Evolutionary conservation across 2,888 invertebrate species (phyloP).

Genomic region (Eurytoma californica): DNA sequence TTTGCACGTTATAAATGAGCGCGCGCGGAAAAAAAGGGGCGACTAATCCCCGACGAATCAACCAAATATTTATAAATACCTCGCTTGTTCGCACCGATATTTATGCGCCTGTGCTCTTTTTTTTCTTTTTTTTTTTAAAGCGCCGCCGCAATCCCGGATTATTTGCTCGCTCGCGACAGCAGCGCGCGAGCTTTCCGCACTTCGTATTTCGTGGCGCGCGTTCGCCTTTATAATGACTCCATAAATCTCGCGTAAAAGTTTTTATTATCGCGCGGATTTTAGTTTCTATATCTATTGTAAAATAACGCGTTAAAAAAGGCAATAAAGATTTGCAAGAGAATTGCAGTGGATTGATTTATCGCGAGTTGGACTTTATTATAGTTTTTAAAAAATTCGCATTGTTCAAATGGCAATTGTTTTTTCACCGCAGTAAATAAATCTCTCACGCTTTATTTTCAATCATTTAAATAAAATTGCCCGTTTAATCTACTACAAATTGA

Average conservation of each 20-base stretch:
- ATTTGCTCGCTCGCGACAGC: conserved; percentile 18
- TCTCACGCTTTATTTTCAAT: no score
- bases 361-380: not conserved
- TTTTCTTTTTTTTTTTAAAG: not conserved
- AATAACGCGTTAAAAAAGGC: conserved; percentile 29
- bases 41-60: conserved; percentile 44
- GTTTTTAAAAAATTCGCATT: conserved; percentile 6
- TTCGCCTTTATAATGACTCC: conserved; percentile 32
- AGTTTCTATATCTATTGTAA: conserved; percentile 29
- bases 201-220: conserved; percentile 21
- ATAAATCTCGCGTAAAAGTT: conserved; percentile 50
- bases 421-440: no score
- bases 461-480: no score
- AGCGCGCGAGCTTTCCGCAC: conserved; percentile 13
- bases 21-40: not conserved
- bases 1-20: conserved; percentile 18
- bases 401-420: not conserved
- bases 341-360: conserved; percentile 20
- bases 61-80: conserved; percentile 49
- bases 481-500: no score
- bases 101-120: conserved; percentile 19
- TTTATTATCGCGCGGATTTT: conserved; percentile 36
- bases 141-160: conserved; percentile 42
- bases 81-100: conserved; percentile 32
- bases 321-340: not conserved